A percentile compares a stretch with the other conserved stretches of the same genome.
Conservation (phyloP, 1,140 invertebrate species). For the Eulimnadia texana region DNA sequence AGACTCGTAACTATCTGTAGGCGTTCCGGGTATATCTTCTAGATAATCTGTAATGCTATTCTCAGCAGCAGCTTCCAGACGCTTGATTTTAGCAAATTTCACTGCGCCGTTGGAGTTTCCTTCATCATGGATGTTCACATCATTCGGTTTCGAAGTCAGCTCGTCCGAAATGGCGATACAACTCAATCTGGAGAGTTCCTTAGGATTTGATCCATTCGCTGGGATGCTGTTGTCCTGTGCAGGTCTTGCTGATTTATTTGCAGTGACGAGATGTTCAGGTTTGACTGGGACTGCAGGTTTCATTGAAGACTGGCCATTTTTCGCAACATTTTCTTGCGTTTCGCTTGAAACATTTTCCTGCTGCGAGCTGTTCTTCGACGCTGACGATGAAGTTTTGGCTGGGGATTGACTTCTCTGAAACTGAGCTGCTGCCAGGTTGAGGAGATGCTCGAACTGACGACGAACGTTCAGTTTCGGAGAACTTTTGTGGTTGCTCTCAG, state of each 20-base stretch:
- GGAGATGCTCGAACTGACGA: slow-evolving; percentile 16
- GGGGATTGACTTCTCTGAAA: slow-evolving; percentile 11
- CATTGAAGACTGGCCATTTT: not conserved
- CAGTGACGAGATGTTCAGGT: not conserved
- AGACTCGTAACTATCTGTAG: slow-evolving; percentile 40
- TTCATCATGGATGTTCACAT: not conserved
- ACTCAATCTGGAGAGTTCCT: not conserved
- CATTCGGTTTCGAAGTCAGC: not conserved
- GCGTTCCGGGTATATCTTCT: slow-evolving; percentile 9
- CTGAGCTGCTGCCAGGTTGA: slow-evolving; percentile 13
- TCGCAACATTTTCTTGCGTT: not conserved
- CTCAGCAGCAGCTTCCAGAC: not conserved
- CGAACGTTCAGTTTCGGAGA: slow-evolving; percentile 17
- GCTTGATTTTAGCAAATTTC: slow-evolving; percentile 1
- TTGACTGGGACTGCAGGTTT: slow-evolving; percentile 13
- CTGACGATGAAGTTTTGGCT: not conserved
- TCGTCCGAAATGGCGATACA: not conserved
- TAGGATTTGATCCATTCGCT: not conserved
- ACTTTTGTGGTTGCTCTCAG: slow-evolving; percentile 4
- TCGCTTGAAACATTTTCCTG: not conserved
- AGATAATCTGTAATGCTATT: not conserved
- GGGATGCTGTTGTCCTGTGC: not conserved
- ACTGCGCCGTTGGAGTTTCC: not conserved
- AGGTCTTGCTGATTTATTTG: not conserved
- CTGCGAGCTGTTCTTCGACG: too few relatives aligned